Base-by-base conservation (phyloP, 2,113 vertebrate genomes). In the Carollia perspicillata region DNA sequence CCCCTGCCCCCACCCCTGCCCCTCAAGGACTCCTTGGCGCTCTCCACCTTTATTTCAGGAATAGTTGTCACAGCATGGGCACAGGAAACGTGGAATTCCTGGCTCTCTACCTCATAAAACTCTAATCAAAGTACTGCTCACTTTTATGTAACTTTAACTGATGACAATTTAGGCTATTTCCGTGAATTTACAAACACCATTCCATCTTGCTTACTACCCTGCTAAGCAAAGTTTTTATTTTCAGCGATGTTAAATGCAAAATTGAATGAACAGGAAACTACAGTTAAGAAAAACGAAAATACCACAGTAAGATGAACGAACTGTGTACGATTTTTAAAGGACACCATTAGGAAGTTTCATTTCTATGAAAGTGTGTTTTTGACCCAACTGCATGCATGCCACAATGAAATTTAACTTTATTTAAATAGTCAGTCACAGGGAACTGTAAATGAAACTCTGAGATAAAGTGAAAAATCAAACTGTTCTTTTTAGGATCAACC, bases 101-200 rank as follows among this genome's bases (percentile, higher is more conserved):
- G 26, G 12, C 33, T 90, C 75, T 35, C 68, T n/a, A 79, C 63
- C 91, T 92, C 84, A 85, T 37, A 88, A 94, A 94, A 72, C 33
- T 68, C n/a, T 47, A 49, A 88, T 49, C 51, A 93, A 84, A 87
- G 81, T 51, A 53, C n/a, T 75, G 60, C 40, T 53, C 66, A 63
- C 18, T 94, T 93, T 93, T 28, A 55, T 23, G 51, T 18, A 80
- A 65, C 81, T 90, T 71, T 75, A 93, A 77, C 89, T 60, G 44
- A 90, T 28, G 71, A 63, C 1, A 16, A 53, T 60, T 93, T 75
- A 51, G 51, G 51, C 42, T 68, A 72, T 72, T 95, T 97, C 95
- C 97, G 93, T 94, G 68, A 94, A 94, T 97, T 97, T 97, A 90
- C 91, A 93, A 96, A 85, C 94, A 97, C 44, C 28, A 68, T 33